Conservation (phyloP, 2,797 vertebrate species). For the Nyctalus aviator region DNA sequence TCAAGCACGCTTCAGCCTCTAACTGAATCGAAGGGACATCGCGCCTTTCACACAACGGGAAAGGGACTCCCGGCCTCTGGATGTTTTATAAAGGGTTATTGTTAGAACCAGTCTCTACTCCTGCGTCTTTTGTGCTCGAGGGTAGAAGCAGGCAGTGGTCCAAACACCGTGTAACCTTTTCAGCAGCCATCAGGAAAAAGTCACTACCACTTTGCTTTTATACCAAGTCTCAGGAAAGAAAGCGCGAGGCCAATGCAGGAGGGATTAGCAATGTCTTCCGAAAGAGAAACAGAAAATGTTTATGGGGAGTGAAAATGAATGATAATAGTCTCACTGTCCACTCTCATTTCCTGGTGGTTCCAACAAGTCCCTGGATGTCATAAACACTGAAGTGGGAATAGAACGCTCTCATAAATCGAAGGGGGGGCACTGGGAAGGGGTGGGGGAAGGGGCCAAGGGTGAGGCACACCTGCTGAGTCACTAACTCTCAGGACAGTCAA, state of each 20-base stretch:
- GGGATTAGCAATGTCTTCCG: conserved; percentile 67
- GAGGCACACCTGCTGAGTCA: conserved; percentile 28
- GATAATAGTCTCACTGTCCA: conserved; percentile 72
- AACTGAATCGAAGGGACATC: background rate
- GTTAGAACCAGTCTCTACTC: conserved; percentile 64
- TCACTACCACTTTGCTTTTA: conserved; percentile 70
- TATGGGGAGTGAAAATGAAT: conserved; percentile 78
- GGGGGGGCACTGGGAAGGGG: background rate
- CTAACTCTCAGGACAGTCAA: background rate
- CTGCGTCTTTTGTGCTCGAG: conserved; percentile 66
- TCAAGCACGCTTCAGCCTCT: background rate
- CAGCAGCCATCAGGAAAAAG: conserved; percentile 75
- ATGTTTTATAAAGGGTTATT: conserved; percentile 61
- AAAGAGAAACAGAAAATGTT: conserved; percentile 70
- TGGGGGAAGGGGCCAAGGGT: background rate
- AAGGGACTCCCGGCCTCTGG: background rate
- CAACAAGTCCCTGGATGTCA: conserved; percentile 22
- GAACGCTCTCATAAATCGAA: conserved; percentile 40
- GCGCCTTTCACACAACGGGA: conserved; percentile 28
- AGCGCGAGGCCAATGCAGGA: background rate
- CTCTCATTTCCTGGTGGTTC: conserved; percentile 66
- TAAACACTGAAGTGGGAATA: conserved; percentile 56
- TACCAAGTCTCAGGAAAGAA: conserved; percentile 29
- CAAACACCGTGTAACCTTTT: conserved; percentile 75
- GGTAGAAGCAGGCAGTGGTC: conserved; percentile 60